Evolutionary conservation across 2,888 invertebrate genomes (phyloP).

Genomic region (Trisateles emortualis): DNA sequence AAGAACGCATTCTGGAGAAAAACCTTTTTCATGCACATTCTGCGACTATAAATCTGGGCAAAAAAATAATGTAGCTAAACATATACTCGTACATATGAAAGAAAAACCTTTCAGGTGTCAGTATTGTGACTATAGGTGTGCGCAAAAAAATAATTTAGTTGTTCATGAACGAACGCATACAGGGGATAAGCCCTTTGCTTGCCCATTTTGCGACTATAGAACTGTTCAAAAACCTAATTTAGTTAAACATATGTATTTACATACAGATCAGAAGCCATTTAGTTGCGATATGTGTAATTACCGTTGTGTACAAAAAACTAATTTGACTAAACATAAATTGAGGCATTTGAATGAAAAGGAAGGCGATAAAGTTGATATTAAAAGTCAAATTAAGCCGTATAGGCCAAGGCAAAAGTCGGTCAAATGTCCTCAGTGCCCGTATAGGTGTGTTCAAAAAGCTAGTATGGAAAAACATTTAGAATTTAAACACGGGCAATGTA

Average conservation of each 20-base stretch:
- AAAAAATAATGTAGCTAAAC: slow-evolving; percentile 83
- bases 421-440: slow-evolving; percentile 75
- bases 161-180: slow-evolving; percentile 85
- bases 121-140: slow-evolving; percentile 82
- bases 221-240: slow-evolving; percentile 84
- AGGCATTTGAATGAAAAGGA: slow-evolving; percentile 78
- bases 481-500: slow-evolving; percentile 69
- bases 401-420: slow-evolving; percentile 78
- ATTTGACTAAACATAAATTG: slow-evolving; percentile 81
- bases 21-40: slow-evolving; percentile 80
- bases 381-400: slow-evolving; percentile 72
- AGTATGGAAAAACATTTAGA: slow-evolving; percentile 81
- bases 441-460: slow-evolving; percentile 78
- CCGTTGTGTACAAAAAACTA: slow-evolving; percentile 82
- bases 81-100: slow-evolving; percentile 84
- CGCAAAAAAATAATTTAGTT: slow-evolving; percentile 82
- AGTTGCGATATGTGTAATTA: slow-evolving; percentile 82
- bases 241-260: slow-evolving; percentile 84
- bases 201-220: slow-evolving; percentile 80
- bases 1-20: slow-evolving; percentile 80
- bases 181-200: slow-evolving; percentile 81
- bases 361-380: slow-evolving; percentile 64
- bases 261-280: slow-evolving; percentile 83
- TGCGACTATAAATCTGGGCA: slow-evolving; percentile 84
- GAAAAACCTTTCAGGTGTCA: slow-evolving; percentile 82